Percentiles rank a stretch among this genome's conserved stretches.
These are phyloP conservation scores for Strigamia transsilvanica DNA, from an alignment of 2,888 invertebrate genomes.

Conservation along the genomic window DNA sequence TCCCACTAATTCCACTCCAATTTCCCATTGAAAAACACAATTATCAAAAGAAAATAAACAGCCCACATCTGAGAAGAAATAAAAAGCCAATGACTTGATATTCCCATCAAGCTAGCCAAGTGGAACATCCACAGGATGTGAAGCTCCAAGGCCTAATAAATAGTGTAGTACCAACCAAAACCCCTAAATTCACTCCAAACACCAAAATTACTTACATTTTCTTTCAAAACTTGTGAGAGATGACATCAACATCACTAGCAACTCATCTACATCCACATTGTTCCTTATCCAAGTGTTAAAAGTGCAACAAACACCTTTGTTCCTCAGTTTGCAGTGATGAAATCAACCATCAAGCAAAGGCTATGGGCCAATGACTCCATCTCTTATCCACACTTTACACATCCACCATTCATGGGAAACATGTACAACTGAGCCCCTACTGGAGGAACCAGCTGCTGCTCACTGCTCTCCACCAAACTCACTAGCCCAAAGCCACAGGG, in stretches of 20 bases:
- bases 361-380: slow-evolving; percentile 1
- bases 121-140: slow-evolving; percentile 33
- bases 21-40: background rate
- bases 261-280: background rate
- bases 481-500: slow-evolving; percentile 19
- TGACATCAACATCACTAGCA: slow-evolving; percentile 18
- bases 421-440: slow-evolving; percentile 9
- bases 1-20: background rate
- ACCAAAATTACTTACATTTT: background rate
- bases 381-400: background rate
- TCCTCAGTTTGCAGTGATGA: background rate
- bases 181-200: background rate
- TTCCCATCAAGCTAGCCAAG: slow-evolving; percentile 32
- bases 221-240: slow-evolving; percentile 10
- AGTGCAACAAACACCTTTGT: background rate
- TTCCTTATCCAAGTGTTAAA: background rate
- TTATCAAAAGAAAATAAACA: background rate
- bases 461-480: background rate
- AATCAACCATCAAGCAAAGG: background rate
- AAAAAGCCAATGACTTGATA: slow-evolving; percentile 28
- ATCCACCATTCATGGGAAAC: slow-evolving; percentile 5
- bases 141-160: slow-evolving; percentile 33
- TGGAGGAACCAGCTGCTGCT: slow-evolving; percentile 5
- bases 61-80: background rate
- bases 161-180: background rate